Conservation (phyloP, 2,797 vertebrate species). For the Pygocentrus nattereri region DNA sequence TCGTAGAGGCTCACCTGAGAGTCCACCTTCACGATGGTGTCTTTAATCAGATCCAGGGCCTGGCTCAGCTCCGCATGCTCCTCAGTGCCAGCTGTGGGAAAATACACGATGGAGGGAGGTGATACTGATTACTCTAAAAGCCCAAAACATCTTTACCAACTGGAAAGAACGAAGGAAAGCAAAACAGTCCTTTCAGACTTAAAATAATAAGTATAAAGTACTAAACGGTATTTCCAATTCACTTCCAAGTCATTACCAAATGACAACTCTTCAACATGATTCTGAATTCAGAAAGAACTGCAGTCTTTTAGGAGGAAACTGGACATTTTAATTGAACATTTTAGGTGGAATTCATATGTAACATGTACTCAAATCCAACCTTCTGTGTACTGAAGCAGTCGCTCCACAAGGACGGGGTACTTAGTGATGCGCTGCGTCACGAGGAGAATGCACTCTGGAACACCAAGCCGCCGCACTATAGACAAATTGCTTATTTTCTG, state of each 20-base stretch:
- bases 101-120: neutral
- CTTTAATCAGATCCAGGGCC: conserved; percentile 88
- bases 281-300: no score
- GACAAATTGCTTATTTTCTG: conserved; percentile 91
- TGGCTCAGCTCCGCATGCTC: conserved; percentile 87
- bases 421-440: conserved; percentile 99
- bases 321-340: no score
- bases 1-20: conserved; percentile 85
- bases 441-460: conserved; percentile 92
- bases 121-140: neutral
- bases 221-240: no score
- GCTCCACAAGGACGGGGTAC: conserved; percentile 93
- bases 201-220: no score
- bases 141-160: no score
- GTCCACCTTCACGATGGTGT: conserved; percentile 88
- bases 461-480: conserved; percentile 88
- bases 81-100: conserved; percentile 80
- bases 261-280: no score
- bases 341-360: no score
- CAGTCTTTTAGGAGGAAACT: no score
- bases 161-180: no score
- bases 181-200: no score
- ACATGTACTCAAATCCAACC: conserved; percentile 71
- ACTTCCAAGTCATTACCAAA: no score
- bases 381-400: conserved; percentile 93